Evolutionary conservation across 1,140 invertebrate species (phyloP), one percentile per base, ranked within the genome.

Genomic region (Pogonomyrmex barbatus): DNA sequence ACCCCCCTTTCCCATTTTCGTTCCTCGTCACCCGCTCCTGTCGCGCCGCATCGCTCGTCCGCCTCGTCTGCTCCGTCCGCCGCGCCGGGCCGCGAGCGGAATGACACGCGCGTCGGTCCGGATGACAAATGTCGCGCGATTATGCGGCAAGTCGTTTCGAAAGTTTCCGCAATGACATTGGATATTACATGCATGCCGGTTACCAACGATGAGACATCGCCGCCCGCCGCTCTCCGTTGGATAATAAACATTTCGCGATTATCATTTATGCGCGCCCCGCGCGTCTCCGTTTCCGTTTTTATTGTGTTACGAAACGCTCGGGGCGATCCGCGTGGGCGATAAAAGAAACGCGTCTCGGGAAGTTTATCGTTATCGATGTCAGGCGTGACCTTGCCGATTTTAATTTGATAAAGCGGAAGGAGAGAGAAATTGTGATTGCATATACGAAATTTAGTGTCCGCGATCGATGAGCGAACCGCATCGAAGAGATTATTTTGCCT

Each of bases 111-210:
- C 67, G 67, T 83, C 68, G 68, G 52, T 45, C 60, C 56, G 78
- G 84, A 90, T 91, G 90, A 90, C 89, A 78, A 90, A 91, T 90
- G 89, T 70, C 76, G 42, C 75, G 76, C 87, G 85, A 91, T 91
- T 91, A 91, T 82, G 81, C 84, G 71, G 90, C 89, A 90, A 90
- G 90, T 91, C 85, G 87, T 76, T 90, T 87, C 47, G 79, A 87
- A 45, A 87, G 87, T 65, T 71, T 54, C 58, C 76, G 58, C 84
- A 79, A 75, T 52, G 30, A 73, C 73, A 60, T 65, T 68, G 36
- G 24, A 81, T 86, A 58, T 56, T 81, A 50, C 67, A 73, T 54
- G 45, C 70, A 68, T 33, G 60, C 56, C 75, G 81, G 84, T 84
- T 68, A 76, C 67, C 88, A 81, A 24, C 54, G 58, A 42, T 52